Evolutionary conservation across 2,888 invertebrate genomes (phyloP), one percentile per base, ranked within the genome.

Genomic region (Chalcosyrphus nemorum): DNA sequence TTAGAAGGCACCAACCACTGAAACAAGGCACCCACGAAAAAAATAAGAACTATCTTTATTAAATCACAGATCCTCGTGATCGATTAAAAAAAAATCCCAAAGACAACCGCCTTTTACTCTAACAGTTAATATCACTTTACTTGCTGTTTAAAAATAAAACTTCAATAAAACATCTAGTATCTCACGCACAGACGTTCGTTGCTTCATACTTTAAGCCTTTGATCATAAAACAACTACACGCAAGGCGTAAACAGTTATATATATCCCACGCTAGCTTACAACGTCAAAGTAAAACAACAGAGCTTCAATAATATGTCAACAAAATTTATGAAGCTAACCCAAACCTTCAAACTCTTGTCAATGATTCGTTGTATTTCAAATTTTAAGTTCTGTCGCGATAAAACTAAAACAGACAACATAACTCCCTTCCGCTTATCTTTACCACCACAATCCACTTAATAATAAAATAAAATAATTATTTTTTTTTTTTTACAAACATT

Each of bases 371-470:
- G n/a, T 24, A 5, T 21, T 38, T 56, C 35, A n/a, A 13, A 35
- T 13, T 38, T 5, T 7, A n/a, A 32, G 7, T 4, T 56, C 19
- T n/a, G 6, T 17, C 38, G 21, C 27, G 27, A 27, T 52, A 52
- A 15, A 43, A 59, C 15, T 15, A 43, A 41, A 41, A n/a, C n/a
- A 13, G 7, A 24, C 7, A 57, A 21, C 17, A 21, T 17, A 11
- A 11, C 7, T 54, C n/a, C 15, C 15, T n/a, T 27, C 27, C 15
- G 17, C 38, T 41, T 43, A 59, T 59, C 59, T 29, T n/a, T 4
- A 43, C 9, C 17, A 61, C 59, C 9, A 43, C 45, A 57, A 41
- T 57, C 24, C 57, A 57, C 41, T 21, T 21, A 24, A 41, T 41
- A 57, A 27, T 15, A 27, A 43, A 15, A 59, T 27, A 21, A 35